A percentile compares a stretch with the other conserved stretches of the same genome.
Conservation (phyloP, 2,888 invertebrate genomes). For the Pediacus dermestoides region DNA sequence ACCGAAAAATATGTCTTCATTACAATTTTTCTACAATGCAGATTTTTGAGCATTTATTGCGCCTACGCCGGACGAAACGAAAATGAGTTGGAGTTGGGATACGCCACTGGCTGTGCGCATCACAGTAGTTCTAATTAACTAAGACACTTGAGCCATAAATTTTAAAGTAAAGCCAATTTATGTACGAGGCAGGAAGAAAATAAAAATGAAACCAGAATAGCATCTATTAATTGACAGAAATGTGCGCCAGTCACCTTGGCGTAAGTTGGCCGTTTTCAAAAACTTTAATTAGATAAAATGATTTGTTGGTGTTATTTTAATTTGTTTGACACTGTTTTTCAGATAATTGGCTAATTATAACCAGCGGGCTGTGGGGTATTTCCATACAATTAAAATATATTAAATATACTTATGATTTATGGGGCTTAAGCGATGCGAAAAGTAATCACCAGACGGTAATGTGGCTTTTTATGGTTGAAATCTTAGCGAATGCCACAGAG, state of each 20-base stretch:
- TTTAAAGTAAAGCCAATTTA: slow-evolving; percentile 39
- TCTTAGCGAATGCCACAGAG: background rate
- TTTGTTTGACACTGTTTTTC: slow-evolving; percentile 5
- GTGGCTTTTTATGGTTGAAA: background rate
- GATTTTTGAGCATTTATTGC: too few species aligned
- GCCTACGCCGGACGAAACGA: background rate
- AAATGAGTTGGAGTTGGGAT: background rate
- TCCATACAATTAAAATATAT: slow-evolving; percentile 2
- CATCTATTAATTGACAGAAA: slow-evolving; percentile 41
- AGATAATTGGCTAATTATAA: slow-evolving; percentile 5
- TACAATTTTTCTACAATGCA: slow-evolving; percentile 26
- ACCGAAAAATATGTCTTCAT: slow-evolving; percentile 44
- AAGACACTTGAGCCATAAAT: slow-evolving; percentile 43
- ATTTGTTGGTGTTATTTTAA: slow-evolving; percentile 15
- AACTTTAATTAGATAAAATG: slow-evolving; percentile 16
- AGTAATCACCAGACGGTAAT: background rate
- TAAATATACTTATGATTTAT: background rate
- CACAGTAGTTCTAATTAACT: slow-evolving; percentile 44
- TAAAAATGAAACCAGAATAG: slow-evolving; percentile 41
- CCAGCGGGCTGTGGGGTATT: slow-evolving; percentile 4
- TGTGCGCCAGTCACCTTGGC: background rate
- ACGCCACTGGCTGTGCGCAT: slow-evolving; percentile 19
- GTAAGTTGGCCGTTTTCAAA: slow-evolving; percentile 7
- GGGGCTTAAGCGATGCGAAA: background rate
- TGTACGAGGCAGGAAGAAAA: slow-evolving; percentile 35